phyloP scores from a whole-genome alignment of 2,113 vertebrate genomes.

The Dicaeum eximium region DNA sequence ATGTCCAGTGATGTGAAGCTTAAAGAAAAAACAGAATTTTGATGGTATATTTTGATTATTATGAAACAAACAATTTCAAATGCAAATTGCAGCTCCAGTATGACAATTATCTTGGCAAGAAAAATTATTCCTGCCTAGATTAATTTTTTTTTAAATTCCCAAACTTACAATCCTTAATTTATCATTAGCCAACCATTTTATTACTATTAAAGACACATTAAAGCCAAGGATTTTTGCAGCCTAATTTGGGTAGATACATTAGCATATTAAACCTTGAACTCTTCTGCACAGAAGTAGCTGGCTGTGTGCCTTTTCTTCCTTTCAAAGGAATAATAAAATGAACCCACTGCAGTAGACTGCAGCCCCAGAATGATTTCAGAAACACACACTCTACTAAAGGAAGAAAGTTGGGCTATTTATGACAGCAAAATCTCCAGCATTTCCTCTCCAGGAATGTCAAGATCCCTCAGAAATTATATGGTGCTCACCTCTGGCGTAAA shows the following conservation, averaged over 20 bases:
- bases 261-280: neutral
- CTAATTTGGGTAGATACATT: neutral
- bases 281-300: neutral
- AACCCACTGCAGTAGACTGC: neutral
- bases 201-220: constrained; percentile 28
- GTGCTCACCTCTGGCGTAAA: neutral
- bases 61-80: neutral
- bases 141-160: neutral
- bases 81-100: neutral
- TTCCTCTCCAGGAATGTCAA: neutral
- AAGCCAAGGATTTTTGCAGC: neutral
- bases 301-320: neutral
- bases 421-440: neutral
- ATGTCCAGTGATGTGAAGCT: neutral
- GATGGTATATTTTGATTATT: neutral
- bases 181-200: constrained; percentile 13
- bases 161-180: neutral
- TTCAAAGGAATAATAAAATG: neutral
- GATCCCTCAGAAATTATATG: neutral
- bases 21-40: neutral
- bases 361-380: neutral
- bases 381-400: neutral
- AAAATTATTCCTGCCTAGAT: neutral
- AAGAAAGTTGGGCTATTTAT: neutral
- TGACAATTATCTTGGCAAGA: neutral